phyloP scores from a whole-genome alignment of 2,797 vertebrate species.

The Schizopygopsis pylzovi region DNA sequence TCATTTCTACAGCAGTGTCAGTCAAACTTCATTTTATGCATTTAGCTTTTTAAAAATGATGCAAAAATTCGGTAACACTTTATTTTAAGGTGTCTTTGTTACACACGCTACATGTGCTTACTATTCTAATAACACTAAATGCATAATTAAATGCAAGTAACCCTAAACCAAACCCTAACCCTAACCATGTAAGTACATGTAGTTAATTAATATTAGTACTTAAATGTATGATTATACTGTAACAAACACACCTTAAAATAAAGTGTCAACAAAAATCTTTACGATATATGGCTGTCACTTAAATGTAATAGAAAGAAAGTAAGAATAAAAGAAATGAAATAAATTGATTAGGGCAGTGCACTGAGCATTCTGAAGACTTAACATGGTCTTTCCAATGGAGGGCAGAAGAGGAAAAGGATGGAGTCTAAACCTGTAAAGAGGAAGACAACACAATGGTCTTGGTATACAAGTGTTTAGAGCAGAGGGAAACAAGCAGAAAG shows the following conservation, averaged over 20 bases:
- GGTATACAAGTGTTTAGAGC: slow-evolving; percentile 44
- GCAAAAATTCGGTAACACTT: not conserved
- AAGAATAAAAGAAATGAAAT: slow-evolving; percentile 11
- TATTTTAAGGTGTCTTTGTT: not conserved
- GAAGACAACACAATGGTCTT: slow-evolving; percentile 32
- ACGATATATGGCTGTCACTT: not conserved
- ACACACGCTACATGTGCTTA: not conserved
- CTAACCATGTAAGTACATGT: not conserved
- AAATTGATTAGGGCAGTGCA: slow-evolving; percentile 14
- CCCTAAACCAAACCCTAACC: no score
- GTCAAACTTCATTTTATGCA: not conserved
- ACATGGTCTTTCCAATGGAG: slow-evolving; percentile 77
- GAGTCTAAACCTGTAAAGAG: slow-evolving; percentile 47
- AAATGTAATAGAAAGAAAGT: not conserved
- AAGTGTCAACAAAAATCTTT: not conserved
- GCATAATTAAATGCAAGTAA: not conserved
- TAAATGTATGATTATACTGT: not conserved
- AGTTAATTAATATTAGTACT: not conserved
- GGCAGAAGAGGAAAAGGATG: slow-evolving; percentile 83
- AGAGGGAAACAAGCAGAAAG: slow-evolving; percentile 23
- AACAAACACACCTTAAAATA: not conserved
- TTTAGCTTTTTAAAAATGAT: not conserved
- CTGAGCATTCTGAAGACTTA: slow-evolving; percentile 55
- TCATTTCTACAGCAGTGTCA: slow-evolving; percentile 3
- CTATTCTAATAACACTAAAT: not conserved